Percentiles rank a stretch among this genome's conserved stretches.
phyloP scores from a whole-genome alignment of 2,888 invertebrate species.

The Pachliopta kotzebuea region DNA sequence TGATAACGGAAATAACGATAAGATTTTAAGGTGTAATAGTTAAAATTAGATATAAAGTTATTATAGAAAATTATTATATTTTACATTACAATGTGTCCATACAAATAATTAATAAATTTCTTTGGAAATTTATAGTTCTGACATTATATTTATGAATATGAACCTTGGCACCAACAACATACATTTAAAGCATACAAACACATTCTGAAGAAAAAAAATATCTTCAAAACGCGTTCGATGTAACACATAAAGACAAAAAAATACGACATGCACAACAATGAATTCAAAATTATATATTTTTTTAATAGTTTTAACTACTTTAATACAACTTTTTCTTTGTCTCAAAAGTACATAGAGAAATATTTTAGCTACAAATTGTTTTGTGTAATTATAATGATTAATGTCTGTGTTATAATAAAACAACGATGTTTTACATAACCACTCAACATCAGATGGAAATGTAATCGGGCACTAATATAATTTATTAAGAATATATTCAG shows the following conservation, averaged over 20 bases:
- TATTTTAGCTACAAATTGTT: background rate
- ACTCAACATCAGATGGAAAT: too few species aligned
- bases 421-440: too few species aligned
- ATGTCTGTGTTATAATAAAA: background rate
- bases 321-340: background rate
- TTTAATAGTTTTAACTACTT: conserved; percentile 30
- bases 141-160: conserved; percentile 49
- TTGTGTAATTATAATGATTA: background rate
- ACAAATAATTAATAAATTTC: background rate
- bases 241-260: conserved; percentile 60
- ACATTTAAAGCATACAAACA: conserved; percentile 70
- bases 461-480: too few species aligned
- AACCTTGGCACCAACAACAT: conserved; percentile 65
- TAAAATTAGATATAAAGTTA: too few species aligned
- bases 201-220: conserved; percentile 41
- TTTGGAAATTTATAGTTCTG: background rate
- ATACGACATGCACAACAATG: conserved; percentile 74
- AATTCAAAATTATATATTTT: conserved; percentile 56
- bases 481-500: too few species aligned
- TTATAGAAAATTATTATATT: too few species aligned
- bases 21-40: too few species aligned
- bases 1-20: too few species aligned
- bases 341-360: background rate
- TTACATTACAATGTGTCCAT: too few species aligned
- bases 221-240: conserved; percentile 56